phyloP scores from a whole-genome alignment of 2,113 vertebrate genomes.

The Chunga burmeisteri region DNA sequence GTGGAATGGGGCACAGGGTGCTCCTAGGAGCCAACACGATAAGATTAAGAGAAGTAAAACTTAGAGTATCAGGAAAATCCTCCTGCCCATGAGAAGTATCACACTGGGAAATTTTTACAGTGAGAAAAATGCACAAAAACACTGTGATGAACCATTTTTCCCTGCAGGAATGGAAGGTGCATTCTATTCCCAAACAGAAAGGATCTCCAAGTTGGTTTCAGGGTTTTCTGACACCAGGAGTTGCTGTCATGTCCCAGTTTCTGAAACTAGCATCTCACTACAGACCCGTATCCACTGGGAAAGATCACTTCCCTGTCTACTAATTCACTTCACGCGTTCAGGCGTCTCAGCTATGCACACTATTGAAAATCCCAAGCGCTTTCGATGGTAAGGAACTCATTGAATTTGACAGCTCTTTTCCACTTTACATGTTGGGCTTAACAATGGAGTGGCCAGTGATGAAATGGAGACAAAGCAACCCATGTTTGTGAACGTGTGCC shows the following conservation, averaged over 20 bases:
- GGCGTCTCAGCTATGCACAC: background rate
- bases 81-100: background rate
- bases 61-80: background rate
- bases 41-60: background rate
- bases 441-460: background rate
- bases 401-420: background rate
- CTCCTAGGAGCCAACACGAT: background rate
- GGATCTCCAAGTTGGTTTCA: background rate
- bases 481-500: fast-evolving
- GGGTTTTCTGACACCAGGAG: background rate
- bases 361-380: background rate
- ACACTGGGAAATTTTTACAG: background rate
- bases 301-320: background rate
- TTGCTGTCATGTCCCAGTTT: background rate
- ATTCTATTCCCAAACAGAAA: background rate
- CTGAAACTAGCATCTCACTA: background rate
- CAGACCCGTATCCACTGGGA: background rate
- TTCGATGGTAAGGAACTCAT: background rate
- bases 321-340: background rate
- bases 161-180: background rate
- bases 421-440: background rate
- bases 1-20: background rate
- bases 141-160: background rate
- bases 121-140: background rate
- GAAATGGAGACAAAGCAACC: background rate